Conservation (phyloP, 2,113 vertebrate genomes). For the Promerops cafer region DNA sequence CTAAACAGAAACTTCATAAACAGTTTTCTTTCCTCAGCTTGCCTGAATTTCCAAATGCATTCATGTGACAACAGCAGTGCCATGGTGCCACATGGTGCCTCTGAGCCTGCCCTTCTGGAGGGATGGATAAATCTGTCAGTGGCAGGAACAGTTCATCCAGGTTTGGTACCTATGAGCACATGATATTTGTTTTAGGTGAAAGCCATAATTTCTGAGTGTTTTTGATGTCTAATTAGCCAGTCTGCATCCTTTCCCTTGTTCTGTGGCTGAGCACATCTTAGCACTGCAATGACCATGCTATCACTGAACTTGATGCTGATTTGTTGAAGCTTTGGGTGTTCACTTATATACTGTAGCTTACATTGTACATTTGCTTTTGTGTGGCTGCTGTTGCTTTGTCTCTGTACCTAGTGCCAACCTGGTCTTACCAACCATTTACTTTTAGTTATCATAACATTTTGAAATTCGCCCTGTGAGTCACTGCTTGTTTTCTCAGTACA, state of each 20-base stretch:
- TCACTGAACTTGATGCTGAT: neutral
- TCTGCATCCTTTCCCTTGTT: neutral
- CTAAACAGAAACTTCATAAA: neutral
- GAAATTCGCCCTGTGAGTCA: neutral
- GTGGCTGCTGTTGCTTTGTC: neutral
- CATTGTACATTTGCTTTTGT: neutral
- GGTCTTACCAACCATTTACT: neutral
- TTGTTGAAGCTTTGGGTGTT: neutral
- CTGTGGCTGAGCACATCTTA: neutral
- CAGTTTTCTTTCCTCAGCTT: neutral
- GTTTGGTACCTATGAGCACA: neutral
- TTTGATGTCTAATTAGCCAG: neutral
- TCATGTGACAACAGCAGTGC: neutral
- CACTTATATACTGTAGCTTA: neutral
- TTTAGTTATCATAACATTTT: neutral
- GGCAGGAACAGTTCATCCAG: neutral
- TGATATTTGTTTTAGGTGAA: neutral
- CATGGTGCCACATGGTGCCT: neutral
- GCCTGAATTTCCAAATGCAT: neutral
- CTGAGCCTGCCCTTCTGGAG: neutral
- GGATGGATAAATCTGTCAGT: neutral
- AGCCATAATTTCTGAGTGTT: neutral
- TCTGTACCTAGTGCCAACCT: neutral
- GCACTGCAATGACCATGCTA: neutral
- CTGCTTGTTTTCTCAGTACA: neutral